Conservation (phyloP, 1,140 invertebrate species). For the Triops cancriformis region DNA sequence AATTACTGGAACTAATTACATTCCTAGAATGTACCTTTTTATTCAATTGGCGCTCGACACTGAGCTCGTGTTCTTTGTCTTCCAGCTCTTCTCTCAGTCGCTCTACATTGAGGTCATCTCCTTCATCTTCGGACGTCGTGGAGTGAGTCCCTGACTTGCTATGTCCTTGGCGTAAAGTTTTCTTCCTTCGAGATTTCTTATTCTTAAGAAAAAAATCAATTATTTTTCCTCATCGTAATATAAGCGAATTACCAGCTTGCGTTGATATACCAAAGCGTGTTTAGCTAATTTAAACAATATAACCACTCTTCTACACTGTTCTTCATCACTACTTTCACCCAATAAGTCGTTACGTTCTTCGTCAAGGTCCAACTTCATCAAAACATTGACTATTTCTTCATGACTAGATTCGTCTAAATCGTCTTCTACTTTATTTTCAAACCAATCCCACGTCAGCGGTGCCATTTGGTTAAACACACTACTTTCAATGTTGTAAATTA, state of each 20-base stretch:
- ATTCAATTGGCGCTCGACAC: background rate
- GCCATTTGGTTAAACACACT: background rate
- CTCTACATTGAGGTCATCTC: background rate
- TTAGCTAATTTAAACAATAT: background rate
- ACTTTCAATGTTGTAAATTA: background rate
- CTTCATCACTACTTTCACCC: background rate
- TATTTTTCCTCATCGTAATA: background rate
- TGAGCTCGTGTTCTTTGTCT: background rate
- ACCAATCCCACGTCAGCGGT: background rate
- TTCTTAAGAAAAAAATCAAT: background rate
- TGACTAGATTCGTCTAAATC: background rate
- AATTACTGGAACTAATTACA: background rate
- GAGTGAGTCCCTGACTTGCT: background rate
- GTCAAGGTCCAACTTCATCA: background rate
- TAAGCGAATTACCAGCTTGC: background rate
- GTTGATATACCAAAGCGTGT: background rate
- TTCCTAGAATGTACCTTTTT: background rate
- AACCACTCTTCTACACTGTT: background rate
- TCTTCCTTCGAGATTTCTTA: background rate
- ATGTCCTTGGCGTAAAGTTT: background rate
- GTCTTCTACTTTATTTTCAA: background rate
- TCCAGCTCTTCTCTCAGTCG: background rate
- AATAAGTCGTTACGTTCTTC: background rate
- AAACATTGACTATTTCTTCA: background rate
- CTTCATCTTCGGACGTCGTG: background rate